Evolutionary conservation across 2,113 vertebrate species (phyloP).

Genomic region (Onychostoma macrolepis): DNA sequence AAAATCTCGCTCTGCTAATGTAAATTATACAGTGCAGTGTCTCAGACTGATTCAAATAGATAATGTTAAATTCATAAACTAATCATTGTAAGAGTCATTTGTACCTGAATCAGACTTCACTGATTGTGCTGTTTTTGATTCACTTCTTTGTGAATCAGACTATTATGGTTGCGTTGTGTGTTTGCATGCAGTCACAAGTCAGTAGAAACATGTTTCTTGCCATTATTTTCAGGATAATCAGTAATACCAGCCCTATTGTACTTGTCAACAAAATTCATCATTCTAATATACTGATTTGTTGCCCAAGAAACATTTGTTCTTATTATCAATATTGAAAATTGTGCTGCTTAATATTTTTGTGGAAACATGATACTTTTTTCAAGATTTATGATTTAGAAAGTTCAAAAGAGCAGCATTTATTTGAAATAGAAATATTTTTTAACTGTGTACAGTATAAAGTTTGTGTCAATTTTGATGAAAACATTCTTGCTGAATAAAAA

Average conservation of each 20-base stretch:
- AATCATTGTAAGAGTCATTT: background rate
- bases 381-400: too few species aligned
- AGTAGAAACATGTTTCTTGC: background rate
- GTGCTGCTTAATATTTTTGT: background rate
- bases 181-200: background rate
- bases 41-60: background rate
- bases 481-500: background rate
- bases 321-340: background rate
- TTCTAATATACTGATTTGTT: background rate
- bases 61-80: background rate
- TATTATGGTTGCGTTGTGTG: background rate
- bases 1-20: background rate
- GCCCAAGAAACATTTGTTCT: too few species aligned
- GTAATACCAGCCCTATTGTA: background rate
- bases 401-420: too few species aligned
- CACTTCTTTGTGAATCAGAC: background rate
- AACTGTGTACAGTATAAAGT: background rate
- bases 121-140: background rate
- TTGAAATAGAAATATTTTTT: background rate
- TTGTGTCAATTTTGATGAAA: background rate
- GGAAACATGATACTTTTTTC: too few species aligned
- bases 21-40: background rate
- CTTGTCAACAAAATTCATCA: background rate
- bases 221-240: background rate
- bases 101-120: background rate